phyloP scores from a whole-genome alignment of 2,888 invertebrate genomes.

The Andricus quercusramuli region DNA sequence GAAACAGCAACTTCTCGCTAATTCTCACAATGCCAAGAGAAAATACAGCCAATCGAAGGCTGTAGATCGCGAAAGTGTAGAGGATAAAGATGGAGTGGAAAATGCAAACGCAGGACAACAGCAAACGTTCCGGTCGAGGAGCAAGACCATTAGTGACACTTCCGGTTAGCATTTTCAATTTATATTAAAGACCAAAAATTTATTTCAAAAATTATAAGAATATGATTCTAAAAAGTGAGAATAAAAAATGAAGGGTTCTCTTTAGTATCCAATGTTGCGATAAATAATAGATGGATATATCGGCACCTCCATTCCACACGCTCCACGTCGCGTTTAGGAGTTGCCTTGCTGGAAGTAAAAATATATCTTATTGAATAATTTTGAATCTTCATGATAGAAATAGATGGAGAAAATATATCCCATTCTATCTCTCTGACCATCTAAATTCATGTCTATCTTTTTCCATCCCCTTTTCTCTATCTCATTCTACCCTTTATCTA shows the following conservation, averaged over 20 bases:
- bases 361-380: too few relatives aligned
- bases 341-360: too few relatives aligned
- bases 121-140: conserved; percentile 82
- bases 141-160: conserved; percentile 94
- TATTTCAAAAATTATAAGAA: not conserved
- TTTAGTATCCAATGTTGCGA: not conserved
- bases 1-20: conserved; percentile 87
- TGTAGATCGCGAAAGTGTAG: conserved; percentile 91
- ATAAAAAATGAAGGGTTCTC: not conserved
- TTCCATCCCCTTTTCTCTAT: too few relatives aligned
- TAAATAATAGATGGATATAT: not conserved
- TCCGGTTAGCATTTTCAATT: conserved; percentile 80
- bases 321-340: too few relatives aligned
- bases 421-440: too few relatives aligned
- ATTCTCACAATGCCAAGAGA: conserved; percentile 74
- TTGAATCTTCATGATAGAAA: too few relatives aligned
- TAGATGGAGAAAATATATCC: too few relatives aligned
- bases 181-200: not conserved
- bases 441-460: too few relatives aligned
- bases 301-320: too few relatives aligned
- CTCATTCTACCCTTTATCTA: too few relatives aligned
- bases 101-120: conserved; percentile 68
- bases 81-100: conserved; percentile 88
- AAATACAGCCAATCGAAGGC: conserved; percentile 80
- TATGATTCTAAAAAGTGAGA: not conserved